Evolutionary conservation across 2,888 invertebrate species (phyloP), one percentile per base, ranked within the genome.

Genomic region (Antheraea assamensis): DNA sequence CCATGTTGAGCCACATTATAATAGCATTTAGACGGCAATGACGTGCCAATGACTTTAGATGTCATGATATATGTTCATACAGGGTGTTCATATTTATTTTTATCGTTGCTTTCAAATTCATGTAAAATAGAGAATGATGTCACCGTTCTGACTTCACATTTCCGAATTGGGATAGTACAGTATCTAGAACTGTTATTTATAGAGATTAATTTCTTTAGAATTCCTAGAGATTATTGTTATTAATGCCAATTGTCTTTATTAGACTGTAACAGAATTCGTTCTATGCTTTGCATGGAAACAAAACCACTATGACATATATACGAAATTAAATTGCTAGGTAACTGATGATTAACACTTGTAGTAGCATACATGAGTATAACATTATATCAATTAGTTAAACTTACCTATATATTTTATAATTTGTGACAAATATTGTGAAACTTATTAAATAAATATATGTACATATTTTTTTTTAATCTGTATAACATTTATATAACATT

Each of bases 231-330:
- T 71, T 35, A 72, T 64, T 47, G 76, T 70, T 77, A 81, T 83
- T 83, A 79, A 80, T 78, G 77, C 78, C 80, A 84, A 83, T 83
- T 84, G 83, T 75, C 66, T 77, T 75, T 75, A 84, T 84, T 81
- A 78, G 80, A 75, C 61, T 66, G 75, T 70, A 71, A 58, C 75
- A 61, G 71, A 68, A 66, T 71, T 71, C 66, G 27, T 30, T 66
- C 7, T 15, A 30, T 24, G 55, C 66, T 49, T 73, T 70, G 73
- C 70, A 70, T 55, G 21, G 42, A 55, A 49, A 72, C 35, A n/a
- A 35, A 68, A 31, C 68, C 21, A 66, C 30, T 68, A 10, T 35
- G 35, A n/a, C 35, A 35, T 13, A 24, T 10, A 10, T 35, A 35
- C 35, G 19, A 68, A 68, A 27, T 64, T 30, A 64, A 64, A 64